Conservation (phyloP, 2,888 invertebrate genomes). For the Eustalomyia histrio region DNA sequence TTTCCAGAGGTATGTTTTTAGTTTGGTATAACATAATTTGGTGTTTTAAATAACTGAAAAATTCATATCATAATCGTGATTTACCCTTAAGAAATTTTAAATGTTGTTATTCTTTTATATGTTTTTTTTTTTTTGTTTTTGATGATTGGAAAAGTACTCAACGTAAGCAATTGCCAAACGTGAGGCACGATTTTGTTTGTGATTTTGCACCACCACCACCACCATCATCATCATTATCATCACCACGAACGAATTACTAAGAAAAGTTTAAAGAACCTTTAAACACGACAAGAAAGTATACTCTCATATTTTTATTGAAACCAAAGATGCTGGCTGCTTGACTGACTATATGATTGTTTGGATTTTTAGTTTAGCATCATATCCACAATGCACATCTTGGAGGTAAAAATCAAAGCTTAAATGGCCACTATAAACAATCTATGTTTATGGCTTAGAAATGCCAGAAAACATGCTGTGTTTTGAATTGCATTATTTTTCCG, state of each 20-base stretch:
- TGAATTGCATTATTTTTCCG: slow-evolving; percentile 13
- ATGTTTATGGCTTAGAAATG: slow-evolving; percentile 54
- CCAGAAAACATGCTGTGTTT: slow-evolving; percentile 16
- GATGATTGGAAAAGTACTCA: slow-evolving; percentile 4
- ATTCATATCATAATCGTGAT: slow-evolving; percentile 37
- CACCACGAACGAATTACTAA: slow-evolving; percentile 41
- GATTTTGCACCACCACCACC: slow-evolving; percentile 36
- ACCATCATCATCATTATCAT: slow-evolving; percentile 20
- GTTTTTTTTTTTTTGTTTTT: too few relatives aligned
- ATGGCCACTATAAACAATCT: slow-evolving; percentile 47
- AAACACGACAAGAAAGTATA: slow-evolving; percentile 45
- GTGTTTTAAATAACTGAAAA: neutral
- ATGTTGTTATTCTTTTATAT: neutral
- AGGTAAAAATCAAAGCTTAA: slow-evolving; percentile 53
- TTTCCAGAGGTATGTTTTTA: neutral
- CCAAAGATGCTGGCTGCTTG: slow-evolving; percentile 42
- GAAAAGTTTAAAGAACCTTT: slow-evolving; percentile 56
- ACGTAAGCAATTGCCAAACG: slow-evolving; percentile 56
- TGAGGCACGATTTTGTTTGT: slow-evolving; percentile 61
- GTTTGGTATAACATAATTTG: too few relatives aligned
- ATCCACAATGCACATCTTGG: slow-evolving; percentile 35
- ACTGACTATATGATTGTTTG: slow-evolving; percentile 4
- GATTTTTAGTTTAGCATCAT: slow-evolving; percentile 3
- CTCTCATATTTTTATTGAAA: slow-evolving; percentile 8
- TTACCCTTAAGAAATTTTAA: slow-evolving; percentile 33